Evolutionary conservation across 1,140 invertebrate species (phyloP).

Genomic region (Kradibia gibbosae): DNA sequence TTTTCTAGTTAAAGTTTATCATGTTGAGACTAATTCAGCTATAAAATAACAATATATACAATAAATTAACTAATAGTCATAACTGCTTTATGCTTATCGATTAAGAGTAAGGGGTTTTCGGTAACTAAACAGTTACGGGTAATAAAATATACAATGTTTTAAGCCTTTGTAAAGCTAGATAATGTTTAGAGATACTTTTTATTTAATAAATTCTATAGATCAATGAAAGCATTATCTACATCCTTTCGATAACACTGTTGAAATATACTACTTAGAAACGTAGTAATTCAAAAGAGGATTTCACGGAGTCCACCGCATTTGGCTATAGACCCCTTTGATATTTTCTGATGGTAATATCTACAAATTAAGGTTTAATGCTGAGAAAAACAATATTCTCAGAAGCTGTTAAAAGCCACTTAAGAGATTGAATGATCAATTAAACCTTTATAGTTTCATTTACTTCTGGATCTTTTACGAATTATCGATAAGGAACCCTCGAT

Average conservation of each 20-base stretch:
- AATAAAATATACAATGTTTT: too few species aligned
- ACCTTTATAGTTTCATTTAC: constrained; percentile 44
- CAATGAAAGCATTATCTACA: background rate
- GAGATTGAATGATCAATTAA: constrained; percentile 51
- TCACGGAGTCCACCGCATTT: constrained; percentile 56
- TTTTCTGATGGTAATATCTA: constrained; percentile 27
- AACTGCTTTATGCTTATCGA: too few species aligned
- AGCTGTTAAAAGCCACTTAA: constrained; percentile 30
- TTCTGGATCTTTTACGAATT: constrained; percentile 35
- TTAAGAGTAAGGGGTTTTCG: too few species aligned
- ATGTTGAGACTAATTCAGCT: too few species aligned
- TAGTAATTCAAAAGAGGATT: background rate
- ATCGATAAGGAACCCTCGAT: constrained; percentile 17
- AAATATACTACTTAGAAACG: background rate
- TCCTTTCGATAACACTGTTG: background rate
- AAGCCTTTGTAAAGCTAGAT: too few species aligned
- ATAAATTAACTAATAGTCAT: too few species aligned
- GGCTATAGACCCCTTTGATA: constrained; percentile 25
- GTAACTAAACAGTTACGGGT: too few species aligned
- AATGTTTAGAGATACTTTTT: too few species aligned
- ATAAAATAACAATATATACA: too few species aligned
- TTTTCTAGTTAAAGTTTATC: too few species aligned
- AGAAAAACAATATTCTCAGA: constrained; percentile 37
- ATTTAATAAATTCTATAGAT: background rate
- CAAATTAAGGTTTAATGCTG: constrained; percentile 1